Evolutionary conservation across 2,113 vertebrate species (phyloP).

Genomic region (Cyanoderma ruficeps): DNA sequence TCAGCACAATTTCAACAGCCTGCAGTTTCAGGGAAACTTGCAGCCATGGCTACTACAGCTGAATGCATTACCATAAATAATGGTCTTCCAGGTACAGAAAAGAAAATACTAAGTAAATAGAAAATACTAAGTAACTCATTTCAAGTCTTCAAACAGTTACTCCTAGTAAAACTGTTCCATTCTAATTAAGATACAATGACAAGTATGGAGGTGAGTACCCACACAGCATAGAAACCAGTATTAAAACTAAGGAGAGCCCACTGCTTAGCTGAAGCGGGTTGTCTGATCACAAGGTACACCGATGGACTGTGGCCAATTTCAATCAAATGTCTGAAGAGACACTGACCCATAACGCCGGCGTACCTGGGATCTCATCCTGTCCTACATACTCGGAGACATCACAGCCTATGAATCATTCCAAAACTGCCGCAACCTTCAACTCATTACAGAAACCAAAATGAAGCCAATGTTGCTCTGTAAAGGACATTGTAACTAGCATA

Average conservation of each 20-base stretch:
- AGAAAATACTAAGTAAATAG: background rate
- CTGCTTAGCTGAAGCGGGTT: background rate
- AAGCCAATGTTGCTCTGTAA: background rate
- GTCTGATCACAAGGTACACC: background rate
- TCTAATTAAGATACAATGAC: background rate
- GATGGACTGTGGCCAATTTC: rapidly evolving
- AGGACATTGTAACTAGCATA: background rate
- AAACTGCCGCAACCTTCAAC: background rate
- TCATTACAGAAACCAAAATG: background rate
- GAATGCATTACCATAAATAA: background rate
- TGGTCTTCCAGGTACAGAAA: background rate
- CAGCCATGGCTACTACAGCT: background rate
- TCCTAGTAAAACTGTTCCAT: background rate
- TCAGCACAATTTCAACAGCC: background rate
- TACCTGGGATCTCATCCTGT: background rate
- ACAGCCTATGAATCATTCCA: background rate
- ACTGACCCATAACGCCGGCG: background rate
- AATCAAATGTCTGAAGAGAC: background rate
- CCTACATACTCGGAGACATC: background rate
- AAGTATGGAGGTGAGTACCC: background rate
- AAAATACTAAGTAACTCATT: background rate
- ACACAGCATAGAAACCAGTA: background rate
- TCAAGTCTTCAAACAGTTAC: background rate
- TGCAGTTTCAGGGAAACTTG: background rate
- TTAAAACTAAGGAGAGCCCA: background rate